These are phyloP conservation scores for Tichodroma muraria DNA, from an alignment of 2,113 vertebrate genomes.

Conservation along the genomic window DNA sequence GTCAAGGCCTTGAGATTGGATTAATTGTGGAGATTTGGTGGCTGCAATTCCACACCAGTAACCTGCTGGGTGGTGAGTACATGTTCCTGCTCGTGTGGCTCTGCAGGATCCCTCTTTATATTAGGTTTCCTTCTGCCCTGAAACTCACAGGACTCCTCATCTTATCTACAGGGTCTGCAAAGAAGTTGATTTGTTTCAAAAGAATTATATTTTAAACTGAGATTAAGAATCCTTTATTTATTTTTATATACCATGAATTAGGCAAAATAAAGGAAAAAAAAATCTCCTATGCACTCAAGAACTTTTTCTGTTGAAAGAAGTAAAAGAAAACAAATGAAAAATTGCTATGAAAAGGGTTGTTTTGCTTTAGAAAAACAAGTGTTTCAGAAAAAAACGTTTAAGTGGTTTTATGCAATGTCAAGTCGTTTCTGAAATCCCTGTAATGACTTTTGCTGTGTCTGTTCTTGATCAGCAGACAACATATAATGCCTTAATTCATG, in stretches of 20 bases:
- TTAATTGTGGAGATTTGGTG: background rate
- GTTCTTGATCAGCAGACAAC: background rate
- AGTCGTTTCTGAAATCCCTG: background rate
- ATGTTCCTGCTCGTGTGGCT: accelerated
- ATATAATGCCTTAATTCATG: background rate
- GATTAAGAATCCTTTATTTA: background rate
- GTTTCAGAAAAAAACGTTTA: background rate
- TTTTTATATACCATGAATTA: background rate
- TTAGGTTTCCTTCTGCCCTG: background rate
- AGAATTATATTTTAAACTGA: background rate
- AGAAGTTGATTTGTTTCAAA: background rate
- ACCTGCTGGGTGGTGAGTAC: background rate
- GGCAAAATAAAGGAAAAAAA: background rate
- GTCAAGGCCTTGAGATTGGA: background rate
- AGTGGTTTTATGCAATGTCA: background rate
- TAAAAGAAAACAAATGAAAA: background rate
- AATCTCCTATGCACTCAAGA: background rate
- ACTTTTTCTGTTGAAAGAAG: background rate
- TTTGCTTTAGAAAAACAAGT: background rate
- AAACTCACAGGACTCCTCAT: background rate
- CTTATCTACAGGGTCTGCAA: background rate
- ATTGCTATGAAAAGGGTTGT: background rate
- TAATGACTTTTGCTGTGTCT: background rate
- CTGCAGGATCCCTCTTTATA: background rate
- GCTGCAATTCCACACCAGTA: background rate